phyloP scores from a whole-genome alignment of 1,140 invertebrate species.

The Drosophila ercepeae region DNA sequence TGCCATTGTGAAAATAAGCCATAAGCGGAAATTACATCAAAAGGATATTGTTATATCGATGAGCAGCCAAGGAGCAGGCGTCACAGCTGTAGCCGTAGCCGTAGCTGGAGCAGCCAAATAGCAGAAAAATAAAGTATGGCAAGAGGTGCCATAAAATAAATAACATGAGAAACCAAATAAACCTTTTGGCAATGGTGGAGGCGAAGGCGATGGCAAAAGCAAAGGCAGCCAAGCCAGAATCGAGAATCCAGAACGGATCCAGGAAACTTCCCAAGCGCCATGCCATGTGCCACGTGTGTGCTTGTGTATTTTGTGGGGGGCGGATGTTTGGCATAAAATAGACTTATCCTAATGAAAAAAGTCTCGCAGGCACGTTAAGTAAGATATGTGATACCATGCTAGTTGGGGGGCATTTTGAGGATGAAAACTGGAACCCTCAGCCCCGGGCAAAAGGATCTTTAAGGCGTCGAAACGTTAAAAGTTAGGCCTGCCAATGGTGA shows the following conservation, averaged over 20 bases:
- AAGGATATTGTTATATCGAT: conserved; percentile 83
- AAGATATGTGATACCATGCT: conserved; percentile 70
- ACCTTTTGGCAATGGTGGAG: conserved; percentile 69
- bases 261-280: conserved; percentile 26
- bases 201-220: not conserved
- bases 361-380: conserved; percentile 79
- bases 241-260: conserved; percentile 22
- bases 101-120: conserved; percentile 48
- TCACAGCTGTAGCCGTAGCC: conserved; percentile 16
- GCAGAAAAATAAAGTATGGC: conserved; percentile 78
- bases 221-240: not conserved
- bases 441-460: conserved; percentile 28
- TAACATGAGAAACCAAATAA: conserved; percentile 80
- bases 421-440: conserved; percentile 8
- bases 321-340: conserved; percentile 77
- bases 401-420: conserved; percentile 5
- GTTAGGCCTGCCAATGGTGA: conserved; percentile 68
- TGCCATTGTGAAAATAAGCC: conserved; percentile 82
- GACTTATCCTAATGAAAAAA: conserved; percentile 83
- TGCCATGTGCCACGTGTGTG: conserved; percentile 35
- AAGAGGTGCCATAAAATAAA: conserved; percentile 82
- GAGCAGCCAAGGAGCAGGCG: conserved; percentile 44
- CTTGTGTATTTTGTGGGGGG: conserved; percentile 24
- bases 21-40: conserved; percentile 83
- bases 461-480: conserved; percentile 79